Evolutionary conservation across 2,888 invertebrate genomes (phyloP), one percentile per base, ranked within the genome.

Genomic region (Lasioglossum malachurum): DNA sequence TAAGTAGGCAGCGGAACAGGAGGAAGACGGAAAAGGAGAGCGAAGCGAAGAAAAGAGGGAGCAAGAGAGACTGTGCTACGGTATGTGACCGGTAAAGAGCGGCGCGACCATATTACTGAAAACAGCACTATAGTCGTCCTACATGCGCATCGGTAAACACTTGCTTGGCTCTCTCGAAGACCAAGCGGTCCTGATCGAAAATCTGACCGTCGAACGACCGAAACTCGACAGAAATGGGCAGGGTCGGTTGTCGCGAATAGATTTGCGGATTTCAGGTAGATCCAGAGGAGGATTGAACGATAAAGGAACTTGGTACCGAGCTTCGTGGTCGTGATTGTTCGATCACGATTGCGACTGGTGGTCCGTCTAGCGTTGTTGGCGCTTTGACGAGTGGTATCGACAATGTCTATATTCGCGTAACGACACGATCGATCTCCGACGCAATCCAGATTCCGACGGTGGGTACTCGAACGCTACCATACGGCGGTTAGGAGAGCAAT

Each of bases 1-100:
- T 79, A 88, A 80, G 77, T 73, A 84, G 78, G 69, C 67, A 41
- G 78, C 44, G 46, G 64, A 69, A 78, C 69, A 77, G 67, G 27
- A 77, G 71, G 76, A 74, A 79, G 60, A 71, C 69, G 64, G 53
- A 49, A 78, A 78, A 46, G 60, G 71, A 67, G 41, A 44, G 16
- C 41, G 74, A 86, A 72, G 38, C 60, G 23, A 16, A 27, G 31
- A 44, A 44, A 7, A 27, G 49, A 35, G 67, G 35, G 67, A 67
- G 67, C 35, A 19, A 67, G 31, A 35, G 46, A 41, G n/a, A 27
- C 60, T 64, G 75, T 38, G 71, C 73, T 73, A 74, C 75, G 64
- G 53, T 46, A 86, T 35, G 67, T 16, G 74, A 60, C 38, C 53
- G 60, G 44, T 78, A 73, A 84, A 83, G 12, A 71, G 46, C 69